Conservation (phyloP, 53 echinoderm and acorn worm species). For the Glandiceps talaboti region DNA sequence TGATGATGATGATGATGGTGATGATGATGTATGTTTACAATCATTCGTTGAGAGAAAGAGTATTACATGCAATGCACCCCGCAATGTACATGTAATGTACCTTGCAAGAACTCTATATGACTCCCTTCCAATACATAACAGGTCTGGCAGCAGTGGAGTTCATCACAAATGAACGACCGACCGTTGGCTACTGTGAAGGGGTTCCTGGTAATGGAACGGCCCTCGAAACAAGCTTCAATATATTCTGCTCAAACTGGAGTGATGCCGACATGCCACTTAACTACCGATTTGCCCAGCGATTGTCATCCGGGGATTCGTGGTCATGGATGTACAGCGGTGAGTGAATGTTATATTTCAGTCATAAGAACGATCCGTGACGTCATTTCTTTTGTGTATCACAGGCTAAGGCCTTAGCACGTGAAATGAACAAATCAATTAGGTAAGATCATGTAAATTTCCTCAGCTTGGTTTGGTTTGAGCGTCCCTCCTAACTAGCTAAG, state of each 20-base stretch:
- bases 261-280: slow-evolving; percentile 85
- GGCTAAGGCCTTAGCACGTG: no score
- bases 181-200: slow-evolving; percentile 58
- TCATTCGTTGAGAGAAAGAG: background rate
- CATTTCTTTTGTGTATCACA: no score
- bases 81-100: background rate
- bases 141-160: slow-evolving; percentile 58
- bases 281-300: slow-evolving; percentile 61
- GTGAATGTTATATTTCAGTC: no score
- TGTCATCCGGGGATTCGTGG: slow-evolving; percentile 41
- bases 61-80: background rate
- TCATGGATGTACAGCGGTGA: slow-evolving; percentile 79
- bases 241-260: slow-evolving; percentile 53
- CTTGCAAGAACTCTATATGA: background rate
- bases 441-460: no score
- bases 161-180: slow-evolving; percentile 64
- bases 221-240: slow-evolving; percentile 69
- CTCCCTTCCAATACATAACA: slow-evolving; percentile 6
- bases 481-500: no score
- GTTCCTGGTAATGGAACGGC: slow-evolving; percentile 58
- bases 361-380: no score
- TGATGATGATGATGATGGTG: no score
- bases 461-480: no score
- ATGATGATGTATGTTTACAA: background rate
- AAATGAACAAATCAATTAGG: no score